Evolutionary conservation across 2,113 vertebrate genomes (phyloP), one percentile per base, ranked within the genome.

Genomic region (Phrynosoma blainvillii): DNA sequence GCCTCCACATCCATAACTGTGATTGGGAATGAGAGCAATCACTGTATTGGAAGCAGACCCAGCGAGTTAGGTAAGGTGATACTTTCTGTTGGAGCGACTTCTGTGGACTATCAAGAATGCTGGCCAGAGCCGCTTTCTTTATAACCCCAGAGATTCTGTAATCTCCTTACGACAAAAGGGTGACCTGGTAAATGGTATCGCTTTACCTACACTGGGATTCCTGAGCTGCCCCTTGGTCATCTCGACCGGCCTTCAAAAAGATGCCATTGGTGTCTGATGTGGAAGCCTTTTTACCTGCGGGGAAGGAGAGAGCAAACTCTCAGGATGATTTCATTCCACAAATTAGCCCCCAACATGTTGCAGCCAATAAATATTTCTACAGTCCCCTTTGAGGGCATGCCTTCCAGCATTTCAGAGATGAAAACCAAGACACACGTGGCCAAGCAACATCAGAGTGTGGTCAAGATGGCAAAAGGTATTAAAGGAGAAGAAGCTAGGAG

Each of bases 141-240:
- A 30, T 16, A 30, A 6, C 23, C 25, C 77, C n/a, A 79, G 70
- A 56, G 77, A 77, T 71, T 36, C 47, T 10, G 2, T 80, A 80
- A 87, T 80, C 66, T 80, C 71, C 23, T 1, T 30, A 56, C 47
- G 42, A 59, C 77, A 87, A 86, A 86, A 40, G n/a, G 77, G 70
- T 56, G 77, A 42, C n/a, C 66, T 14, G 27, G 77, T 54, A 36
- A 87, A 71, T 1, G 32, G n/a, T 30, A 56, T 87, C 47, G 7
- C 85, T 79, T 87, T 87, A 54, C 66, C 85, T 6, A 23, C 2
- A 27, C 23, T 16, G 54, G 4, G 3, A 36, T 54, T 79, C 32
- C 54, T 21, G 2, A 1, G 14, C 66, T 3, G n/a, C 32, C 71
- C 52, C 32, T 56, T 4, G 27, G 54, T 59, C 78, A 5, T 74